Percentiles rank a stretch among this genome's conserved stretches.
Evolutionary conservation across 2,888 invertebrate species (phyloP).

Genomic region (Antheraea assamensis): DNA sequence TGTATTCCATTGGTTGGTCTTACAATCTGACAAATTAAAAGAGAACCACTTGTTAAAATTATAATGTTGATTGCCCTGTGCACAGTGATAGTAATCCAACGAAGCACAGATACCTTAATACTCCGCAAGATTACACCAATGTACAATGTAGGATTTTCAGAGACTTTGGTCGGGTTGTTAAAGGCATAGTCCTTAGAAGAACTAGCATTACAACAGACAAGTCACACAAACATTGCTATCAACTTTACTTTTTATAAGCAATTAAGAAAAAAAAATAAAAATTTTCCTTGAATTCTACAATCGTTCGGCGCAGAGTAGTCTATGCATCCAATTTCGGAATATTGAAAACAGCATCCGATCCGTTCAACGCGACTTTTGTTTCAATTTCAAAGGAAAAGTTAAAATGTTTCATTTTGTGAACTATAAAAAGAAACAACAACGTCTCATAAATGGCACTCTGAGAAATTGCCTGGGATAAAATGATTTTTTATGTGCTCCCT

Average conservation of each 20-base stretch:
- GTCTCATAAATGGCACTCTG: constrained; percentile 3
- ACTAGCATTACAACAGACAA: no score
- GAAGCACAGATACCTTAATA: no score
- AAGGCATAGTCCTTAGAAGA: no score
- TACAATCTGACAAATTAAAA: no score
- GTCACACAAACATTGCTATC: background rate
- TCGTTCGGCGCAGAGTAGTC: constrained; percentile 22
- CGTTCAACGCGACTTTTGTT: constrained; percentile 33
- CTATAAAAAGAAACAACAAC: constrained; percentile 11
- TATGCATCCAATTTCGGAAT: constrained; percentile 52
- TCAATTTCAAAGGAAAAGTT: constrained; percentile 33
- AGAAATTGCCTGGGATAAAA: constrained; percentile 17
- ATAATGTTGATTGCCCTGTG: no score
- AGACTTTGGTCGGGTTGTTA: no score
- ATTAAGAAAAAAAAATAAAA: background rate
- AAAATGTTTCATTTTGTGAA: constrained; percentile 15
- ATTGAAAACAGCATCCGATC: constrained; percentile 47
- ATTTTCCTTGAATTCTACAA: constrained; percentile 27
- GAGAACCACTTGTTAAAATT: no score
- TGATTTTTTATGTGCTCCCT: constrained; percentile 7
- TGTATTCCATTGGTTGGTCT: no score
- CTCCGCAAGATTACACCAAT: no score
- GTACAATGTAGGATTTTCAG: no score
- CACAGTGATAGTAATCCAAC: no score
- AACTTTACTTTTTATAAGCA: background rate